Base-by-base conservation (phyloP, 2,888 invertebrate genomes). In the Drosophila greeni region DNA sequence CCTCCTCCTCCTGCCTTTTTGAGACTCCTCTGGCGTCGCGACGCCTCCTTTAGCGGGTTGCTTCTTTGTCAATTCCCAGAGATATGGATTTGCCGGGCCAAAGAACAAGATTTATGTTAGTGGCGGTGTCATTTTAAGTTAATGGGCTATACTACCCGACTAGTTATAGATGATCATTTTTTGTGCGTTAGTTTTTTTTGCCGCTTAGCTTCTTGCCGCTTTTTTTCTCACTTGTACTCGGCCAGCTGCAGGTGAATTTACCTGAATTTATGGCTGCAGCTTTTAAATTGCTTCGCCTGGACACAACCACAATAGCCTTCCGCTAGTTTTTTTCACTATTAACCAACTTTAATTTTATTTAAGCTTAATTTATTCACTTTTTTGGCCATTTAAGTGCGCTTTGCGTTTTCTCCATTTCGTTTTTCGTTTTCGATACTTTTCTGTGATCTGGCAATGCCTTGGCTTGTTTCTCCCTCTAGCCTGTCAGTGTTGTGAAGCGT, bases 41-140 rank as follows among this genome's bases (percentile, higher is more conserved):
- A 64, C 70, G 64, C 67, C 67, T 71, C 51, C 60, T 48, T 51
- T 55, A 57, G 78, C 76, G 42, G 76, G 67, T 59, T 66, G 65
- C 73, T 57, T 67, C 69, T 82, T 77, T 79, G 82, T 77, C 80
- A 75, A 73, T 79, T 82, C 70, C 65, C 72, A 75, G 80, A 72
- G 75, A 74, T 76, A 73, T 80, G 31, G 18, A 31, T 79, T 73
- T 76, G 72, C 75, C 66, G 70, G 71, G 75, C 60, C 57, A 48
- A 52, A 47, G 66, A 59, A 47, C 49, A 57, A 83, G 86, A 86
- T 86, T 86, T 86, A 86, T 86, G 86, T 75, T 72, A 73, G 73
- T 66, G 67, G 73, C 45, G 78, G 83, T 86, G 86, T 86, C 86
- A 86, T 83, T 86, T 86, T 77, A 75, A 84, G 80, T 86, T 86